Percentiles rank a stretch among this genome's conserved stretches.
Evolutionary conservation across 2,797 vertebrate species (phyloP).

Genomic region (Hapalemur alaotrensis): DNA sequence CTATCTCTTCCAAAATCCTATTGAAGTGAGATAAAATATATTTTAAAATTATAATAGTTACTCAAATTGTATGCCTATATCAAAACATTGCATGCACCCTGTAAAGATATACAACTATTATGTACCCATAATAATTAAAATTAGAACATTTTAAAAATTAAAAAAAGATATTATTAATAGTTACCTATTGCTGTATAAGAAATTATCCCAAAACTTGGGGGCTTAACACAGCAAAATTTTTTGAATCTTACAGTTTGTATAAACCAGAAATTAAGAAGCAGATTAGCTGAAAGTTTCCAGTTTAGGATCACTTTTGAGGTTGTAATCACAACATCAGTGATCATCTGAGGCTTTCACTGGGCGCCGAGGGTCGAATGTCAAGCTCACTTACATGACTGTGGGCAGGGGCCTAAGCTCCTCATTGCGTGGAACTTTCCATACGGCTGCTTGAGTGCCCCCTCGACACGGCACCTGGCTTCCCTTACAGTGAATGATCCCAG

Average conservation of each 20-base stretch:
- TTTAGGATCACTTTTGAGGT: not conserved
- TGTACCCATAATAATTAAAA: not conserved
- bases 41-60: not conserved
- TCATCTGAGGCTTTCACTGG: not conserved
- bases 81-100: not conserved
- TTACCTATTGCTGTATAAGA: not conserved
- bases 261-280: not conserved
- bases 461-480: not conserved
- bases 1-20: not conserved
- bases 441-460: not conserved
- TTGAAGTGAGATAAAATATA: not conserved
- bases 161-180: not conserved
- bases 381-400: not conserved
- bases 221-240: not conserved
- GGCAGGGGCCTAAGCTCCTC: not conserved
- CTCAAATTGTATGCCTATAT: not conserved
- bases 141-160: not conserved
- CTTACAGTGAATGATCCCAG: too few relatives aligned
- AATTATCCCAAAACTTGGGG: not conserved
- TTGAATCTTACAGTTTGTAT: not conserved
- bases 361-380: not conserved
- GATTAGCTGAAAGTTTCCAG: not conserved
- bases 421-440: not conserved
- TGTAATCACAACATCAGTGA: not conserved
- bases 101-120: not conserved